phyloP scores from a whole-genome alignment of 2,888 invertebrate species.

The Phaedon cochleariae region DNA sequence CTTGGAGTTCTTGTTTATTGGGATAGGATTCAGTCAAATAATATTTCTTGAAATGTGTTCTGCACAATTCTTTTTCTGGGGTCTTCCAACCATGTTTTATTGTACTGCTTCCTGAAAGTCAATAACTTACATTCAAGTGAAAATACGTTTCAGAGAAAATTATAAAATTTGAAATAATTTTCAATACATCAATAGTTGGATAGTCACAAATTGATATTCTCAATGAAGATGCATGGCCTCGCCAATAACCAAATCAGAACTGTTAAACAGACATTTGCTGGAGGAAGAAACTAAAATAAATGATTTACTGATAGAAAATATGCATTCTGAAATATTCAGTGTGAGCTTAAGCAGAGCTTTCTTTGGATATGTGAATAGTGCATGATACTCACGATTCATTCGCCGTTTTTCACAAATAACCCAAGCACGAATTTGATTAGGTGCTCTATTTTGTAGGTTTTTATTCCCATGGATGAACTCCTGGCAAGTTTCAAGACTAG shows the following conservation, averaged over 20 bases:
- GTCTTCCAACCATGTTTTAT: neutral
- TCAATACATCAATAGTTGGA: no score
- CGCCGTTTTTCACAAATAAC: slow-evolving; percentile 8
- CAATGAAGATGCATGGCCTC: no score
- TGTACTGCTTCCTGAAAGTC: neutral
- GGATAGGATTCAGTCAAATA: neutral
- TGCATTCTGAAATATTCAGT: neutral
- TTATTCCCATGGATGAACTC: neutral
- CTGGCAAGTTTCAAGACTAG: slow-evolving; percentile 9
- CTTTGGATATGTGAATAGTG: no score
- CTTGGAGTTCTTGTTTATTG: neutral
- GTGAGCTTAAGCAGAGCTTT: no score
- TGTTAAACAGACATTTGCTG: no score
- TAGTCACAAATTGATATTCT: no score
- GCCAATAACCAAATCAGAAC: no score
- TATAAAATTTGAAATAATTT: neutral
- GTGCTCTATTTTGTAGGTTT: neutral
- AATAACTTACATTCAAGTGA: neutral
- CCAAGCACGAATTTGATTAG: slow-evolving; percentile 7
- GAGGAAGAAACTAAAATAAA: no score
- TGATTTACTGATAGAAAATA: neutral
- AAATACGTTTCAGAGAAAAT: neutral
- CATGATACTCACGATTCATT: slow-evolving; percentile 4
- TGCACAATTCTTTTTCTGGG: neutral
- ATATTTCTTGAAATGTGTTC: neutral